These are phyloP conservation scores for Falco peregrinus DNA, from an alignment of 2,797 vertebrate species.

Conservation along the genomic window DNA sequence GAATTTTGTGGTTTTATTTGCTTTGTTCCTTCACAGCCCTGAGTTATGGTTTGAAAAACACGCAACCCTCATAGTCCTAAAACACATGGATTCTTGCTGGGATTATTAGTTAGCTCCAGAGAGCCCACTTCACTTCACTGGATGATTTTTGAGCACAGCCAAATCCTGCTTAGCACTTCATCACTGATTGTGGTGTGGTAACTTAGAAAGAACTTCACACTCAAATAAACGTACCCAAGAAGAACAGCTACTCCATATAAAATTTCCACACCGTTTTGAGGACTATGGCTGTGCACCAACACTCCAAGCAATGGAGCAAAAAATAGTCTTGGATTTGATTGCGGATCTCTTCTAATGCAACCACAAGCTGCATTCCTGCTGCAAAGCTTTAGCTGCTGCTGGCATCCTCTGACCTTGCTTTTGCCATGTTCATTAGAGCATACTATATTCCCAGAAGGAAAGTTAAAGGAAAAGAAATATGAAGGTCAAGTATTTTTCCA, in stretches of 20 bases:
- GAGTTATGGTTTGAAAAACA: not conserved
- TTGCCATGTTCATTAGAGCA: not conserved
- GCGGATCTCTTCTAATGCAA: constrained; percentile 18
- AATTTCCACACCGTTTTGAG: not conserved
- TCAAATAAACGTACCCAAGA: not conserved
- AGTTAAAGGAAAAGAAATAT: constrained; percentile 3
- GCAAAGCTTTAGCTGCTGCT: constrained; percentile 40
- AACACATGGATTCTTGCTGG: not conserved
- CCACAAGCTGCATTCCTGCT: constrained; percentile 27
- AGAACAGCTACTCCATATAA: not conserved
- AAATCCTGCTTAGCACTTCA: constrained; percentile 52
- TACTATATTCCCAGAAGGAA: constrained; percentile 17
- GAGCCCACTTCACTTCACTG: not conserved
- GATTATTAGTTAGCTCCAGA: not conserved
- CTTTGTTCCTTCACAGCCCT: not conserved
- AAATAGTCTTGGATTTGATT: not conserved
- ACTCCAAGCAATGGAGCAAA: not conserved
- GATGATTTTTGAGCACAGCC: not conserved
- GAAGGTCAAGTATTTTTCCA: constrained; percentile 49
- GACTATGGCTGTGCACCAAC: not conserved
- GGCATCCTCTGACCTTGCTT: constrained; percentile 30
- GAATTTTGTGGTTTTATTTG: not conserved
- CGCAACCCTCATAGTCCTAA: not conserved
- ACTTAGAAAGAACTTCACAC: not conserved
- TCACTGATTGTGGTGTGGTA: not conserved